Percentiles rank a stretch among this genome's conserved stretches.
Conservation (phyloP, 2,113 vertebrate genomes). For the Urocolius indicus region DNA sequence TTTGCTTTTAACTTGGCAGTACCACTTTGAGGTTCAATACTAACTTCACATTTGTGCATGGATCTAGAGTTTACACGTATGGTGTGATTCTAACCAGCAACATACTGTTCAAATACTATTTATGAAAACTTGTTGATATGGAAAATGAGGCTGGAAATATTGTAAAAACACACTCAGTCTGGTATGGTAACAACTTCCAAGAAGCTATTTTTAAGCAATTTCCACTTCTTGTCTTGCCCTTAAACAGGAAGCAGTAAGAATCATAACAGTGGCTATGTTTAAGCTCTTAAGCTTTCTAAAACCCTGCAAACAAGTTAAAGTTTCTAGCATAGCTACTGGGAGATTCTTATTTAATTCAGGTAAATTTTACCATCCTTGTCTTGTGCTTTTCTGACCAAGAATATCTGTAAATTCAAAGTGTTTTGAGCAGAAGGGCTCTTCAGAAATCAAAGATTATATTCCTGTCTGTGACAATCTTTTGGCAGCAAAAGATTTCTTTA, state of each 20-base stretch:
- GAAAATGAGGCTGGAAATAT: conserved; percentile 35
- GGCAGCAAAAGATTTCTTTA: not conserved
- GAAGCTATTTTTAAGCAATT: conserved; percentile 69
- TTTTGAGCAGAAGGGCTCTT: not conserved
- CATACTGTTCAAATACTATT: not conserved
- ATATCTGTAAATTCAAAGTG: not conserved
- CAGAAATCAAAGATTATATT: not conserved
- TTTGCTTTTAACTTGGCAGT: not conserved
- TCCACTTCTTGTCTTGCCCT: conserved; percentile 61
- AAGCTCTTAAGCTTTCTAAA: conserved; percentile 31
- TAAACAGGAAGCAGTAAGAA: conserved; percentile 63
- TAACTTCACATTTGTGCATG: not conserved
- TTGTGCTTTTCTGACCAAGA: not conserved
- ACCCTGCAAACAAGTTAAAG: not conserved
- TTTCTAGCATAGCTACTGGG: not conserved
- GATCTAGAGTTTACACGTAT: not conserved
- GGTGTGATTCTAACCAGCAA: conserved; percentile 15
- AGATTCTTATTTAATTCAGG: not conserved
- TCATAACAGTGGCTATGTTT: conserved; percentile 33
- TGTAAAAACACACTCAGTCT: conserved; percentile 40
- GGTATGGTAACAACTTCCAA: conserved; percentile 57
- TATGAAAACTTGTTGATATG: conserved; percentile 39
- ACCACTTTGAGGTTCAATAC: not conserved
- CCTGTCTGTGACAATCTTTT: not conserved
- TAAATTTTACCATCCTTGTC: not conserved